A percentile compares a stretch with the other conserved stretches of the same genome.
Evolutionary conservation across 23 tunicate genomes (phyloP).

Genomic region (Halocynthia roretzi): DNA sequence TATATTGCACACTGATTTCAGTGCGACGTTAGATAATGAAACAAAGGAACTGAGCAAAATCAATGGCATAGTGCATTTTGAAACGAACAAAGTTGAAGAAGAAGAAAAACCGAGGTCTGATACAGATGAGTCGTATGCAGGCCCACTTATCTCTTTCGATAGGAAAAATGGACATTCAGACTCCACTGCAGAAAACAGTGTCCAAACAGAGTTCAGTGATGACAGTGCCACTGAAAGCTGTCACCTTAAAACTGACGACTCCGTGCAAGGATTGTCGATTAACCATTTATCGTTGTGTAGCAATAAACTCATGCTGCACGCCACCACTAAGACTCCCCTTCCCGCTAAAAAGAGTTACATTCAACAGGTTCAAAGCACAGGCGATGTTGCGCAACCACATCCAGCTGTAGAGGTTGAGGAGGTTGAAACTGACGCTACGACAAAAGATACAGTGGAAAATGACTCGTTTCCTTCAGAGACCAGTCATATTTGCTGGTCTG

Average conservation of each 20-base stretch:
- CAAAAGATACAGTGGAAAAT: too few species aligned
- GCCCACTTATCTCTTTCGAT: not conserved
- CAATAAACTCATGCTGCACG: conserved; percentile 19
- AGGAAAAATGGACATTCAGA: not conserved
- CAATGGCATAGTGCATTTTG: not conserved
- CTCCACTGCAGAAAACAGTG: not conserved
- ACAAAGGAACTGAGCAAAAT: not conserved
- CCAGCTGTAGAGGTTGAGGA: too few species aligned
- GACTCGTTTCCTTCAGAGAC: too few species aligned
- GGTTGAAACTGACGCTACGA: too few species aligned
- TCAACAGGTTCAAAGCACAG: conserved; percentile 9
- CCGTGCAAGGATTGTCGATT: not conserved
- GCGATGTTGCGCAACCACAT: too few species aligned
- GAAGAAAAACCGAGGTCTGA: not conserved
- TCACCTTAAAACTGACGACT: not conserved
- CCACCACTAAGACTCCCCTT: conserved; percentile 23
- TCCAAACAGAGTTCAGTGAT: not conserved
- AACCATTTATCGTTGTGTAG: too few species aligned
- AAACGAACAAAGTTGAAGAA: not conserved
- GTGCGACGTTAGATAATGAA: not conserved
- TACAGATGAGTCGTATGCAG: not conserved
- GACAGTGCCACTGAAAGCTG: not conserved
- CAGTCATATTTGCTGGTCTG: too few species aligned
- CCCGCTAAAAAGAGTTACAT: conserved; percentile 21
- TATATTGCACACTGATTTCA: conserved; percentile 5